Conservation (phyloP, 2,113 vertebrate genomes). For the Anhinga rufa region DNA sequence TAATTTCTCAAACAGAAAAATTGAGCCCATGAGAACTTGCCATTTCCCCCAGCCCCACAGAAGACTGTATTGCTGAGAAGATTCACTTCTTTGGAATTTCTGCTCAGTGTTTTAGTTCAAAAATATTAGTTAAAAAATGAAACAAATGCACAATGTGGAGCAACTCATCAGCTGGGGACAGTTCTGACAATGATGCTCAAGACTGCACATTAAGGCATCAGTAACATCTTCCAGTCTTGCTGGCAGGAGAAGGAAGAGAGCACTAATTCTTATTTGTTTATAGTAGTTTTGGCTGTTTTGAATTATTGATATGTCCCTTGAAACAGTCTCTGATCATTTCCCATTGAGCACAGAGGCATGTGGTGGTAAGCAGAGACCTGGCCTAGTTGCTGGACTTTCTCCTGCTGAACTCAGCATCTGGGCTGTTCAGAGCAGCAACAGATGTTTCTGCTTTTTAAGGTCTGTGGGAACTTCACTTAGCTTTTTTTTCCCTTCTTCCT, state of each 20-base stretch:
- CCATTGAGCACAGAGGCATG: slow-evolving; percentile 15
- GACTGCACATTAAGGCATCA: not conserved
- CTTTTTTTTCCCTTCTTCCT: not conserved
- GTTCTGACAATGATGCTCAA: not conserved
- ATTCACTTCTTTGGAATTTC: not conserved
- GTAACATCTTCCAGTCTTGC: slow-evolving; percentile 20
- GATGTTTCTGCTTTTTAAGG: slow-evolving; percentile 69
- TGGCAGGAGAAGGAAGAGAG: not conserved
- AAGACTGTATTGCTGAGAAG: not conserved
- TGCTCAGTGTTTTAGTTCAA: not conserved
- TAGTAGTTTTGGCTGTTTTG: slow-evolving; percentile 14
- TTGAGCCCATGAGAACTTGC: not conserved
- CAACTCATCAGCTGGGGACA: not conserved
- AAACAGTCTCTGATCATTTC: slow-evolving; percentile 24
- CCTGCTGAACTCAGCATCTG: slow-evolving; percentile 29
- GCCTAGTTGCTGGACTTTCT: slow-evolving; percentile 38
- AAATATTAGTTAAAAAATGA: not conserved
- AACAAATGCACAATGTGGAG: not conserved
- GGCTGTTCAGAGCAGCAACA: slow-evolving; percentile 41
- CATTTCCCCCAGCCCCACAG: not conserved
- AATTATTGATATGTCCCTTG: slow-evolving; percentile 48
- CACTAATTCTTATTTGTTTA: slow-evolving; percentile 21
- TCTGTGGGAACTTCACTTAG: slow-evolving; percentile 60
- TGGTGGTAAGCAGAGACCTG: slow-evolving; percentile 22
- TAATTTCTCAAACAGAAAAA: not conserved